Evolutionary conservation across 2,113 vertebrate species (phyloP), one percentile per base, ranked within the genome.

Genomic region (Anolis sagrei): DNA sequence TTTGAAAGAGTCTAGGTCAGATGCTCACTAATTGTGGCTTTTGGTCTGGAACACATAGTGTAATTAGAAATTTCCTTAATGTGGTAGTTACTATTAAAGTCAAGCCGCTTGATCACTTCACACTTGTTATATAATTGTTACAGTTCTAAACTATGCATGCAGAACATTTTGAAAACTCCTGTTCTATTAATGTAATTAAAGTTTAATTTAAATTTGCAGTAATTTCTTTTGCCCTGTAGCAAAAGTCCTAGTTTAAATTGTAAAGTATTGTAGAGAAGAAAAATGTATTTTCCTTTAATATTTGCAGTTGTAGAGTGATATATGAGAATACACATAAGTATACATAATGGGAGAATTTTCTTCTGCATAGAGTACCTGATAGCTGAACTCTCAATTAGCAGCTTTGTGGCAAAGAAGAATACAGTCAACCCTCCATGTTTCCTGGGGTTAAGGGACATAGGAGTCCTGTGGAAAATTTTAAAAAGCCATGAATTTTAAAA

Each of bases 31-130:
- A 90, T 91, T 89, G 88, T 90, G 66, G 66, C 90, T 94, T 94
- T 94, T 88, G 91, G 72, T 90, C 89, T 91, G 92, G 86, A 92
- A 89, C 86, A 78, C 62, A 76, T 64, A 66, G 23, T 82, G 77
- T 92, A 92, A 93, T 95, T 94, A 93, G 85, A 92, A 89, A 89
- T 92, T 75, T 89, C 82, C 83, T 94, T 92, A 94, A 93, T 88
- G 61, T 91, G 86, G 87, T 90, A 86, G 86, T 92, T 87, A 90
- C 90, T 92, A 84, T 89, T 91, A 89, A 89, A 90, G 83, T 85
- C 74, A 90, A 88, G 89, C 79, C 70, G 83, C 69, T 89, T 89
- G 81, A 74, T 94, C 81, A 81, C 62, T 86, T 94, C 66, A 83
- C 18, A 74, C 84, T 85, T 92, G 88, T 88, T 92, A 58, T 83